Conservation (phyloP, 2,888 invertebrate genomes). For the Stenotaenia linearis region DNA sequence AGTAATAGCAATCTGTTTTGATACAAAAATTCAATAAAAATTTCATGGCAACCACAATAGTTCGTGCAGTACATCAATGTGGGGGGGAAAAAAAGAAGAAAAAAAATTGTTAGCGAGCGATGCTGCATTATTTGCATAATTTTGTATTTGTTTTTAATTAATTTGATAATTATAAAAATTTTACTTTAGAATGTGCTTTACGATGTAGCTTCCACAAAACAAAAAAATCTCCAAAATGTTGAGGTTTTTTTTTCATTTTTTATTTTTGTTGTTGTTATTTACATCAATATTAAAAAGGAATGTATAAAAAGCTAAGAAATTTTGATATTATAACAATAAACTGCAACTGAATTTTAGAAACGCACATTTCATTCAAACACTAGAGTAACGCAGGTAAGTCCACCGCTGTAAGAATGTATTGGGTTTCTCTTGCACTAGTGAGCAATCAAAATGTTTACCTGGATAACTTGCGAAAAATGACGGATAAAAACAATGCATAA, state of each 20-base stretch:
- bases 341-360: not conserved
- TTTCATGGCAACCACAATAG: not conserved
- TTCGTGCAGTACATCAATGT: not conserved
- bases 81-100: not conserved
- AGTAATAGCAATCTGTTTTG: constrained; percentile 14
- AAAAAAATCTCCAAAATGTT: not conserved
- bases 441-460: no score
- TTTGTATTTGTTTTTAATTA: not conserved
- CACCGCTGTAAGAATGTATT: no score
- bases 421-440: no score
- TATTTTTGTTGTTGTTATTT: not conserved
- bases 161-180: not conserved
- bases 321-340: not conserved
- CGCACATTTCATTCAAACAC: not conserved
- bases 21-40: constrained; percentile 12
- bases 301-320: not conserved
- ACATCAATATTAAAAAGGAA: not conserved
- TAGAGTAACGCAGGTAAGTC: not conserved
- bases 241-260: not conserved
- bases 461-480: no score
- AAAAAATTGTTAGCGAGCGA: not conserved
- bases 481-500: no score
- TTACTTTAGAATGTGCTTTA: not conserved
- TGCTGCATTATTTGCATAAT: not conserved
- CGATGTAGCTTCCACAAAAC: not conserved